These are phyloP conservation scores for Cliona cf. orientalis DNA, from an alignment of 37 sponge, comb jelly and placozoan species.

Conservation along the genomic window DNA sequence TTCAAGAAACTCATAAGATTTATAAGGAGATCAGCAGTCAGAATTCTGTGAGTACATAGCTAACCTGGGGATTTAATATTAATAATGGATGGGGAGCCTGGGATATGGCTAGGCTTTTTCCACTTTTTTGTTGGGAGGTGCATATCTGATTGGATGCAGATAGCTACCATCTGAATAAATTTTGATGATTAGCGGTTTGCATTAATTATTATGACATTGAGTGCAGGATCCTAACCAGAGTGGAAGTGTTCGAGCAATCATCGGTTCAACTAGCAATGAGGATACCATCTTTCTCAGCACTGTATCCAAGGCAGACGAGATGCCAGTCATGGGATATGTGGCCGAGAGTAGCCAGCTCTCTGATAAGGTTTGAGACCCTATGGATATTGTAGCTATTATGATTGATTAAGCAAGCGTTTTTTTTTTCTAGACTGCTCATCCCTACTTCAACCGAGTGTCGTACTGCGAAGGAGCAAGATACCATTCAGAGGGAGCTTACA, in stretches of 20 bases:
- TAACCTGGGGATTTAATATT: too few relatives aligned
- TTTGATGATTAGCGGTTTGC: too few relatives aligned
- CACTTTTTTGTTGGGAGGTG: too few relatives aligned
- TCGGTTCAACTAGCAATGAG: constrained; percentile 32
- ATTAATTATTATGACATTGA: too few relatives aligned
- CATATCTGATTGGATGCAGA: too few relatives aligned
- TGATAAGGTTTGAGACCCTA: constrained; percentile 1
- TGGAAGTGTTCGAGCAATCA: neutral
- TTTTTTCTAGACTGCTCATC: constrained; percentile 11
- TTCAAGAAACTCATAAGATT: too few relatives aligned
- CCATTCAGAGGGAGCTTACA: constrained; percentile 11
- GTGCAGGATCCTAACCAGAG: constrained; percentile 12
- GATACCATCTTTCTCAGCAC: constrained; percentile 22
- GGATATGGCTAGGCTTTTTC: too few relatives aligned
- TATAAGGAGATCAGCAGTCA: too few relatives aligned
- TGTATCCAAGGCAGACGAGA: constrained; percentile 23
- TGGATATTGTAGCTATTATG: neutral
- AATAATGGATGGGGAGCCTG: too few relatives aligned
- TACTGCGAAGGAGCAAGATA: constrained; percentile 20
- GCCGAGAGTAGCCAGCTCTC: constrained; percentile 18
- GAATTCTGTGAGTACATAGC: too few relatives aligned
- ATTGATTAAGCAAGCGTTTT: neutral
- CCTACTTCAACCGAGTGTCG: constrained; percentile 41
- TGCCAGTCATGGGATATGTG: constrained; percentile 32
- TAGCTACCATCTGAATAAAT: too few relatives aligned